Evolutionary conservation across 2,888 invertebrate genomes (phyloP), one percentile per base, ranked within the genome.

Genomic region (Melanostoma mellinum): DNA sequence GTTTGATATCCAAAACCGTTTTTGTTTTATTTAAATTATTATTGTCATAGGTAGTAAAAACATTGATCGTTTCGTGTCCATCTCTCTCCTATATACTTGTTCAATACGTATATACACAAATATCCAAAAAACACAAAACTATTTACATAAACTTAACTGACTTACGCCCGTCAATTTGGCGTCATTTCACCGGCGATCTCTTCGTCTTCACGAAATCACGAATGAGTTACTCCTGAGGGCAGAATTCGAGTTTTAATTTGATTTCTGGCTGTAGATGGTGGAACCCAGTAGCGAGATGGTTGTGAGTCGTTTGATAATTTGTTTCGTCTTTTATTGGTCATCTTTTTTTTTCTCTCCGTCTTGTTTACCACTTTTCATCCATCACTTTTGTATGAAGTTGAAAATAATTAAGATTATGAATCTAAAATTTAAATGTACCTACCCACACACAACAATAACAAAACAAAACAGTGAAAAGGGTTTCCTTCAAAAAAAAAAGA

Each of bases 401-500:
- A 73, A 56, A 82, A 82, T 68, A 61, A 65, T 78, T 73, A 77
- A 78, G 78, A 82, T 82, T 82, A 73, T 82, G 77, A 78, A 82
- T 78, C 82, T 78, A 60, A 78, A 78, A 67, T 78, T 82, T 58
- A 63, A 82, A 63, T 73, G 72, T 50, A 73, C 61, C 67, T 50
- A 73, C 61, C 67, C 77, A 68, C 61, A 81, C 60, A 68, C 63
- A 73, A 68, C 20, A 63, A 30, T 2, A 35, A 46, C 3, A 20
- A 61, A 67, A 36, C 36, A 78, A 71, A 68, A 58, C 38, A 65
- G 65, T 74, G 60, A 65, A 84, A 84, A 74, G 84, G 84, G 78
- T 71, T 77, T 61, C 61, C 36, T 50, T 50, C 48, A 32, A 67
- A 78, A 79, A 20, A 20, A 20, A 20, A 20, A 20, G 20, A 50